Evolutionary conservation across 92 coral and sea anemone genomes (phyloP).

Genomic region (Phenganax subtilis): DNA sequence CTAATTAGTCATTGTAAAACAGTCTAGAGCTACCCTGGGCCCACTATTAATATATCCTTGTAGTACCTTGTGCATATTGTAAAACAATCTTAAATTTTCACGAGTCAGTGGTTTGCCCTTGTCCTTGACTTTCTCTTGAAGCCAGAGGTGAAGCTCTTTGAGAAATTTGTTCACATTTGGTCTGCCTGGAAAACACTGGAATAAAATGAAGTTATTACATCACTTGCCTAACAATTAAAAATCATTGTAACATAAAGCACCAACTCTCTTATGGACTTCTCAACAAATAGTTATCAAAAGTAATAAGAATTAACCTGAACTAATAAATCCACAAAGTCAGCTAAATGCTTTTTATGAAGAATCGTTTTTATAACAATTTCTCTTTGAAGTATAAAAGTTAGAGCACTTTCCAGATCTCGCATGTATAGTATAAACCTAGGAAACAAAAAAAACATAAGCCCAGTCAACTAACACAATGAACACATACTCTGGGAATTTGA

Average conservation of each 20-base stretch:
- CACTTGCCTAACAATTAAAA: not conserved
- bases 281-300: not conserved
- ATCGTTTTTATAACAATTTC: constrained; percentile 66
- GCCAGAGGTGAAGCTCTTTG: constrained; percentile 37
- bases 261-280: not conserved
- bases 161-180: constrained; percentile 48
- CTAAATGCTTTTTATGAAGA: constrained; percentile 44
- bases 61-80: constrained; percentile 28
- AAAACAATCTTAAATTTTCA: constrained; percentile 8
- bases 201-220: constrained; percentile 3
- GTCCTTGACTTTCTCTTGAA: constrained; percentile 30
- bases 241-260: not conserved
- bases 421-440: constrained; percentile 75
- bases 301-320: constrained; percentile 51
- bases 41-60: not conserved
- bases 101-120: constrained; percentile 14
- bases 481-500: not conserved
- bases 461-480: too few relatives aligned
- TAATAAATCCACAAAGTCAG: constrained; percentile 61
- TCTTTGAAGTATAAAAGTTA: constrained; percentile 58
- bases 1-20: not conserved
- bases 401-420: constrained; percentile 79
- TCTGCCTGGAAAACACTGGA: constrained; percentile 87
- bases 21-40: not conserved
- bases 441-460: not conserved